These are phyloP conservation scores for Gadus macrocephalus DNA, from an alignment of 2,113 vertebrate species.

Conservation along the genomic window DNA sequence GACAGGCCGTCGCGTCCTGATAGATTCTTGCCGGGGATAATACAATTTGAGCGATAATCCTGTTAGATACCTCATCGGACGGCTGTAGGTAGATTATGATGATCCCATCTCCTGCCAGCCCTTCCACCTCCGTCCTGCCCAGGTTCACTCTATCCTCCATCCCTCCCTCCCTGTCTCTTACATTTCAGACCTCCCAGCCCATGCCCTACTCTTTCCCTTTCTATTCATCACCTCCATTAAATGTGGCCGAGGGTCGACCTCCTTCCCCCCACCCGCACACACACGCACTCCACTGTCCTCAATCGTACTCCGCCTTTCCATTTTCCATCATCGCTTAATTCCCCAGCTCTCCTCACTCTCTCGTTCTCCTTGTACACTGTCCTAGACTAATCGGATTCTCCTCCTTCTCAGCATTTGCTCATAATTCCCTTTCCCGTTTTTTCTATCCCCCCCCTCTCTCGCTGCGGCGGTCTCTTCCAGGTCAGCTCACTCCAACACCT, in stretches of 20 bases:
- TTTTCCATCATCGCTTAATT: conserved; percentile 41
- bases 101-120: conserved; percentile 54
- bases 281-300: conserved; percentile 7
- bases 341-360: background rate
- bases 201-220: conserved; percentile 11
- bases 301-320: conserved; percentile 40
- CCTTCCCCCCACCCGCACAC: conserved; percentile 20
- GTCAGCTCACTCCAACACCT: conserved; percentile 21
- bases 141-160: background rate
- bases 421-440: conserved; percentile 19
- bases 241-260: conserved; percentile 46
- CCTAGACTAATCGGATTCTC: background rate
- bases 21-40: conserved; percentile 55
- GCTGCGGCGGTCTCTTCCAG: conserved; percentile 31
- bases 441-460: background rate
- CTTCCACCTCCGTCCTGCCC: conserved; percentile 22
- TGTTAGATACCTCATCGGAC: conserved; percentile 62
- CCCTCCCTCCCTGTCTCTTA: conserved; percentile 37
- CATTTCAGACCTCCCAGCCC: conserved; percentile 14
- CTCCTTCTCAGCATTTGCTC: conserved; percentile 25
- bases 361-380: conserved; percentile 7
- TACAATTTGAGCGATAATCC: conserved; percentile 70
- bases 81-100: conserved; percentile 55
- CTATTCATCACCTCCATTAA: conserved; percentile 61
- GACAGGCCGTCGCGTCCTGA: conserved; percentile 52